Percentiles rank a stretch among this genome's conserved stretches.
Conservation (phyloP, 2,888 invertebrate genomes). For the Aleiodes leptofemur region DNA sequence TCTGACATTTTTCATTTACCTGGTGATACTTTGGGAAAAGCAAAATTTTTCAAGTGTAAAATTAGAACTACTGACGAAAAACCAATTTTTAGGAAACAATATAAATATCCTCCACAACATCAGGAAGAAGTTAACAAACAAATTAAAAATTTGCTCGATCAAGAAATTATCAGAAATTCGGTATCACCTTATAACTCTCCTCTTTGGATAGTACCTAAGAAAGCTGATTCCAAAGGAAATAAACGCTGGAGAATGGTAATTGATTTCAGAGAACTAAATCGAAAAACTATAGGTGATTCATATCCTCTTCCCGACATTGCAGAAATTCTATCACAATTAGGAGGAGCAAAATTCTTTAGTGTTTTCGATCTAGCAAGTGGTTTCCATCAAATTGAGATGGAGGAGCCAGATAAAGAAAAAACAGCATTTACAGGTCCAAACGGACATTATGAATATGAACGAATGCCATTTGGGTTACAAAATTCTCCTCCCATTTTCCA, state of each 20-base stretch:
- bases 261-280: background rate
- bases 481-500: no score
- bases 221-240: background rate
- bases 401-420: background rate
- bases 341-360: background rate
- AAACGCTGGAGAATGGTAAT: no score
- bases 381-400: background rate
- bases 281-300: background rate
- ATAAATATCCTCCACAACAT: no score
- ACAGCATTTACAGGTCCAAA: background rate
- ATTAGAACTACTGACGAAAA: no score
- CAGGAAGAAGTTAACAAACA: no score
- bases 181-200: background rate
- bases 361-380: slow-evolving; percentile 3
- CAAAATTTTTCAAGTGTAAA: no score
- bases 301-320: background rate
- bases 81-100: no score
- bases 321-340: background rate
- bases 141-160: no score
- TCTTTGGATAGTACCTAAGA: no score
- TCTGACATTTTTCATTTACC: no score
- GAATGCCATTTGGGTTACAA: background rate
- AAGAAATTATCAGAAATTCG: no score
- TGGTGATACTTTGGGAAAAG: no score
- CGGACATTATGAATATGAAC: background rate